Evolutionary conservation across 2,888 invertebrate genomes (phyloP).

Genomic region (Drosophila koepferae): DNA sequence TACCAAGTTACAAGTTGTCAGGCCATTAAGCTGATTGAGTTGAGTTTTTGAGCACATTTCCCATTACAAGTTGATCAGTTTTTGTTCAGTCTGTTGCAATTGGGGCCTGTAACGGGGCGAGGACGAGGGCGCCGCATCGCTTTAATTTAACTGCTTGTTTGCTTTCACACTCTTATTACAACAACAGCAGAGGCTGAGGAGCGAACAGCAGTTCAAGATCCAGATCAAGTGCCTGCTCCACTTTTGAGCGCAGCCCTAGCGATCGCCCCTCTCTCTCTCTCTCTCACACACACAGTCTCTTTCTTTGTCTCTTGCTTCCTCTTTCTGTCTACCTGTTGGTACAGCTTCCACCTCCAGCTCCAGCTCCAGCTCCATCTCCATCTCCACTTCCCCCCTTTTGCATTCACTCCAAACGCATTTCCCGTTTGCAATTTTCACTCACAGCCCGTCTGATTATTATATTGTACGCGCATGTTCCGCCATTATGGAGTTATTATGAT

Average conservation of each 20-base stretch:
- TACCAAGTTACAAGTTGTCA: slow-evolving; percentile 66
- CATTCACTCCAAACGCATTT: slow-evolving; percentile 46
- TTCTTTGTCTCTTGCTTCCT: not conserved
- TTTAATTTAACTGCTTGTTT: slow-evolving; percentile 79
- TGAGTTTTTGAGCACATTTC: slow-evolving; percentile 72
- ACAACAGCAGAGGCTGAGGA: slow-evolving; percentile 36
- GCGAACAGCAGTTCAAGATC: slow-evolving; percentile 18
- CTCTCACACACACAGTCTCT: not conserved
- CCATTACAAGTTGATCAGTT: slow-evolving; percentile 78
- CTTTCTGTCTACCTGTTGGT: slow-evolving; percentile 14
- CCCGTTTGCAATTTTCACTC: slow-evolving; percentile 79
- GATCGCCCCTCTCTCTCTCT: not conserved
- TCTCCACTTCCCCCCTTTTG: slow-evolving; percentile 11
- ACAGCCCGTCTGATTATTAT: slow-evolving; percentile 75
- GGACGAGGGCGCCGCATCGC: slow-evolving; percentile 43
- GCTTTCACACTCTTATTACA: slow-evolving; percentile 79
- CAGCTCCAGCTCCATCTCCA: slow-evolving; percentile 1
- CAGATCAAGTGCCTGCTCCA: slow-evolving; percentile 56
- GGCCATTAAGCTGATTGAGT: slow-evolving; percentile 80
- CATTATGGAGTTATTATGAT: slow-evolving; percentile 86
- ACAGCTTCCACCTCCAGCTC: slow-evolving; percentile 3
- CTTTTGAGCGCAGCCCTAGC: slow-evolving; percentile 55
- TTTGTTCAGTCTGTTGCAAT: slow-evolving; percentile 32
- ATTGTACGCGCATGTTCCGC: slow-evolving; percentile 85
- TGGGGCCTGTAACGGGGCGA: slow-evolving; percentile 9